A percentile compares a stretch with the other conserved stretches of the same genome.
Conservation (phyloP, 2,113 vertebrate genomes). For the Notechis scutatus region DNA sequence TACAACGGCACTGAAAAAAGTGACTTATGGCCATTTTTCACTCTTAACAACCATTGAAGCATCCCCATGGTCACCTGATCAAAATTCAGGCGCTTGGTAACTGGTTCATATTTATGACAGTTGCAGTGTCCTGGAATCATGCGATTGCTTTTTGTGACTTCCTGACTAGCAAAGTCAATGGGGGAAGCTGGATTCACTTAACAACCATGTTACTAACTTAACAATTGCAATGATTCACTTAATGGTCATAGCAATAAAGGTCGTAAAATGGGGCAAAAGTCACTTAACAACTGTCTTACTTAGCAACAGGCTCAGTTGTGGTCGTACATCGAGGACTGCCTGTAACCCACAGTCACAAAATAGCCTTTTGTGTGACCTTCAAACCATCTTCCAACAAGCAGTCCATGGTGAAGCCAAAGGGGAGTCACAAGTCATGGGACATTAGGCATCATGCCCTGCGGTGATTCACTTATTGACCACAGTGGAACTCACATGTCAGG, state of each 20-base stretch:
- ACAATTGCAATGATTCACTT: background rate
- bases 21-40: background rate
- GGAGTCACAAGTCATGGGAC: background rate
- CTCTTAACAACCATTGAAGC: background rate
- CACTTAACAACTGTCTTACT: background rate
- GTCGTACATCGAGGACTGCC: background rate
- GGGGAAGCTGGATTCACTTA: background rate
- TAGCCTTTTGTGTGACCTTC: background rate
- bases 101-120: background rate
- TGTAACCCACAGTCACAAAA: background rate
- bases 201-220: background rate
- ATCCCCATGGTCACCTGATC: background rate
- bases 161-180: background rate
- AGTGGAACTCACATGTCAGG: background rate
- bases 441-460: background rate
- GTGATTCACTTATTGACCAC: background rate
- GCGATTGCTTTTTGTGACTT: background rate
- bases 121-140: background rate
- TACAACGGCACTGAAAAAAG: background rate
- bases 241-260: background rate
- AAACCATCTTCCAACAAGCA: background rate
- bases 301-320: background rate
- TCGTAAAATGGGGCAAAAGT: background rate
- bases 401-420: background rate
- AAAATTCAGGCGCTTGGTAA: background rate